These are phyloP conservation scores for Corydoras maculifer DNA, from an alignment of 2,113 vertebrate genomes.

Conservation along the genomic window DNA sequence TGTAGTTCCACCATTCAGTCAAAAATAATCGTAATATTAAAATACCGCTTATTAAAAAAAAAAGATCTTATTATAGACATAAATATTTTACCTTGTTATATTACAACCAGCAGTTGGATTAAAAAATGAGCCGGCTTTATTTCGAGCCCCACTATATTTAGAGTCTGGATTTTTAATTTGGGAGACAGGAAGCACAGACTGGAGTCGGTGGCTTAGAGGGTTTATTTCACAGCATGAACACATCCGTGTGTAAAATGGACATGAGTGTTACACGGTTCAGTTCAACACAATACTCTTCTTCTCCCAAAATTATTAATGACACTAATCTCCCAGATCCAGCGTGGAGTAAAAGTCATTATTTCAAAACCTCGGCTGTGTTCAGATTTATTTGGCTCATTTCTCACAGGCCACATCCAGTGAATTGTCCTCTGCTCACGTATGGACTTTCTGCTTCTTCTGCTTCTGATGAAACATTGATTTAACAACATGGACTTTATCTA, in stretches of 20 bases:
- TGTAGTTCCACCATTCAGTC: too few species aligned
- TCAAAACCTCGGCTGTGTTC: not conserved
- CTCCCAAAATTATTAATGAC: conserved; percentile 25
- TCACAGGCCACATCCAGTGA: too few species aligned
- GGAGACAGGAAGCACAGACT: conserved; percentile 3
- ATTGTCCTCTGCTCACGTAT: too few species aligned
- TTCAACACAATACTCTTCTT: conserved; percentile 32
- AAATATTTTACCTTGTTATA: too few species aligned
- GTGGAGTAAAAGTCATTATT: conserved; percentile 8
- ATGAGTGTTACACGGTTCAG: conserved; percentile 17
- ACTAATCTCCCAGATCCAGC: conserved; percentile 6
- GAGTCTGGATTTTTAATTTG: not conserved
- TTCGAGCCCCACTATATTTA: not conserved
- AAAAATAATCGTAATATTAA: too few species aligned
- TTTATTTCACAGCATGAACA: conserved; percentile 38
- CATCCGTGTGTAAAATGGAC: conserved; percentile 17
- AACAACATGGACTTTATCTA: too few species aligned
- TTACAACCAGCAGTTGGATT: too few species aligned
- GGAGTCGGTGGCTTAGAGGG: not conserved
- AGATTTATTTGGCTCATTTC: too few species aligned
- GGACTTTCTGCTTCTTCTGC: too few species aligned
- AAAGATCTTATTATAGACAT: too few species aligned
- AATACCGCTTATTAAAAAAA: too few species aligned
- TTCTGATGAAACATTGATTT: too few species aligned
- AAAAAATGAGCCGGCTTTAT: not conserved